Base-by-base conservation (phyloP, 2,797 vertebrate species). In the Potorous gilbertii region DNA sequence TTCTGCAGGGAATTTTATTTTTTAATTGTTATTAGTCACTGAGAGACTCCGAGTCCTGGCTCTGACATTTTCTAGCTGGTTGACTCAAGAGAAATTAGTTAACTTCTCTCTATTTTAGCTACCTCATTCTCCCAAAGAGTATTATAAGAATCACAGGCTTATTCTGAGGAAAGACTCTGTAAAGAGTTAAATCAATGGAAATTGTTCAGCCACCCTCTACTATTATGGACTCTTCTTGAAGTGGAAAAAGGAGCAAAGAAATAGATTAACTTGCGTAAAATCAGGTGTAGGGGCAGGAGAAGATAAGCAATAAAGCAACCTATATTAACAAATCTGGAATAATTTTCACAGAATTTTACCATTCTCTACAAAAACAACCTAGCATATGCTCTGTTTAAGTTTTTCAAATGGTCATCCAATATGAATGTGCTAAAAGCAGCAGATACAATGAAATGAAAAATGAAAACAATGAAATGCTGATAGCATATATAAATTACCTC, bases 11-110 rank as follows among this genome's bases (percentile, higher is more conserved):
- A 81, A 46, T 81, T 81, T 46, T 46, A 46, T 81, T 81, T 46
- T 46, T 81, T 81, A 81, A 81, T 81, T 81, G 74, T 46, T 81
- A 81, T 81, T 81, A 81, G n/a, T 74, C 66, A 74, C 66, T 74
- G n/a, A 40, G n/a, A 66, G 62, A 66, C 34, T 66, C 31, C 1
- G 3, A 46, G n/a, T 81, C 66, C 66, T 81, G n/a, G 18, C n/a
- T 81, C 18, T 46, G 66, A 81, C 40, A 81, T 46, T 81, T 81
- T 9, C 40, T 87, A 28, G 3, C 21, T 27, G 40, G 24, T 50
- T 87, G 40, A 87, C 21, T 87, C 21, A 87, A 87, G 74, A 40
- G 74, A 50, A 81, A 46, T 81, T 27, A 46, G 24, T 81, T 46
- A 21, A 46, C 40, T 81, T 46, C 74, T 74, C n/a, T 87, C 74